Percentiles rank a stretch among this genome's conserved stretches.
These are phyloP conservation scores for Tychaedon coryphoeus DNA, from an alignment of 2,113 vertebrate genomes.

Conservation along the genomic window DNA sequence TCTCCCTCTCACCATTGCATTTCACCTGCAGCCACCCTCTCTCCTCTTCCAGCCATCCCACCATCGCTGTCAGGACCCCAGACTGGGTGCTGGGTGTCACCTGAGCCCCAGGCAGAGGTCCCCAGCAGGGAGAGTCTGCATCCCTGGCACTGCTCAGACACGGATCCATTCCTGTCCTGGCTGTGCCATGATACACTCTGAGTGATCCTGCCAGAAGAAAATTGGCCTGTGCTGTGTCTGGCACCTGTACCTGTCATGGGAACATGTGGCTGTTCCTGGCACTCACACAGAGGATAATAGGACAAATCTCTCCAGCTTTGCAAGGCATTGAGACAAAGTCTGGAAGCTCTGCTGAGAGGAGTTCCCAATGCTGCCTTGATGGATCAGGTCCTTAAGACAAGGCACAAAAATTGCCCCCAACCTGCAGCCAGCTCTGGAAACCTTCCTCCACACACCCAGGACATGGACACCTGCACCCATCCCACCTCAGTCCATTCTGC, in stretches of 20 bases:
- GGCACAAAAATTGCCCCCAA: not conserved
- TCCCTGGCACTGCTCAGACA: not conserved
- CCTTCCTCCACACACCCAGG: not conserved
- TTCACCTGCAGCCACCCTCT: not conserved
- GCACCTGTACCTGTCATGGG: not conserved
- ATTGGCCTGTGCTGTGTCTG: not conserved
- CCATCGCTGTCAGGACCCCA: rapidly evolving
- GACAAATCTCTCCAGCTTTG: not conserved
- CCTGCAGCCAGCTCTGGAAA: not conserved
- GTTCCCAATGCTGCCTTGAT: not conserved
- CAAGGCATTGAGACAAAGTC: not conserved
- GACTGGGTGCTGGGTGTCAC: not conserved
- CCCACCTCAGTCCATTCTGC: not conserved
- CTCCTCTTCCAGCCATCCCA: not conserved
- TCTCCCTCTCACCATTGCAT: not conserved
- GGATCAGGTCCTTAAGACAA: not conserved
- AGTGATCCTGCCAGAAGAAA: slow-evolving; percentile 4
- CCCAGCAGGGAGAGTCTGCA: not conserved
- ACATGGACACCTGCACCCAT: rapidly evolving
- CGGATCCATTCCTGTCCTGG: not conserved
- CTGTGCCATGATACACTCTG: not conserved
- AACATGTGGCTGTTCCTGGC: not conserved
- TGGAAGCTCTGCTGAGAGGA: not conserved
- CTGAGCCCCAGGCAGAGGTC: not conserved
- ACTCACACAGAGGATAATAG: not conserved